Conservation (phyloP, 1,140 invertebrate species). For the Rhagoletis zephyria region DNA sequence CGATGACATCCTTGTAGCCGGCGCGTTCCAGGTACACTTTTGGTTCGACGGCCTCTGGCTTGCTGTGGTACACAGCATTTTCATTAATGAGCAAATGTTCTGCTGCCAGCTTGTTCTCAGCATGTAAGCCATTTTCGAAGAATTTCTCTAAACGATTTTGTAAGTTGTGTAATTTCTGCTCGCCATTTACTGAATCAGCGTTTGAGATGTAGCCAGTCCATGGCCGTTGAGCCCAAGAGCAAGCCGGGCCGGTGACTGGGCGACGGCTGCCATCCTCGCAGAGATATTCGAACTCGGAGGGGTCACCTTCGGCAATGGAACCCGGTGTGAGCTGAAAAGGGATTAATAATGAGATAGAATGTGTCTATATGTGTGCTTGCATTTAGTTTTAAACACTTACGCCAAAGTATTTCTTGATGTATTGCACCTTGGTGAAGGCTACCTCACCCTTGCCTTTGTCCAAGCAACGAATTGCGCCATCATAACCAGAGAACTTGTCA, state of each 20-base stretch:
- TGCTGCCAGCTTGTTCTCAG: constrained; percentile 67
- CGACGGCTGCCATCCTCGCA: constrained; percentile 86
- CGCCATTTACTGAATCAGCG: constrained; percentile 75
- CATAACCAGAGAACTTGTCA: constrained; percentile 87
- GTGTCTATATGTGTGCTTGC: no score
- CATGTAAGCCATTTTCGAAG: constrained; percentile 68
- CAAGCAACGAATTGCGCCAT: constrained; percentile 87
- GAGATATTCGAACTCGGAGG: constrained; percentile 81
- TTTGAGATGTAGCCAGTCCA: constrained; percentile 84
- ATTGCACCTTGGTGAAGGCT: constrained; percentile 88
- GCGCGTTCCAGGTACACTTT: constrained; percentile 79
- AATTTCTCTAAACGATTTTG: constrained; percentile 68
- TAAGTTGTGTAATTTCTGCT: constrained; percentile 68
- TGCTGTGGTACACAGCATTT: constrained; percentile 77
- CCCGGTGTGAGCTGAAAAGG: constrained; percentile 62
- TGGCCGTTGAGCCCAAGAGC: constrained; percentile 85
- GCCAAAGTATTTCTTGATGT: constrained; percentile 83
- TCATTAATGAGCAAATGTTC: constrained; percentile 76
- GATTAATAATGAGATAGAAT: not conserved
- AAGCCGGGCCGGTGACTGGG: constrained; percentile 80
- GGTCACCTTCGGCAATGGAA: constrained; percentile 72
- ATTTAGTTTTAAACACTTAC: constrained; percentile 71
- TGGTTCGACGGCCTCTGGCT: constrained; percentile 77
- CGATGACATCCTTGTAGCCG: constrained; percentile 86
- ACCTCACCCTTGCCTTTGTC: constrained; percentile 85